phyloP scores from a whole-genome alignment of 1,140 invertebrate genomes.

The Brachionus koreanus region DNA sequence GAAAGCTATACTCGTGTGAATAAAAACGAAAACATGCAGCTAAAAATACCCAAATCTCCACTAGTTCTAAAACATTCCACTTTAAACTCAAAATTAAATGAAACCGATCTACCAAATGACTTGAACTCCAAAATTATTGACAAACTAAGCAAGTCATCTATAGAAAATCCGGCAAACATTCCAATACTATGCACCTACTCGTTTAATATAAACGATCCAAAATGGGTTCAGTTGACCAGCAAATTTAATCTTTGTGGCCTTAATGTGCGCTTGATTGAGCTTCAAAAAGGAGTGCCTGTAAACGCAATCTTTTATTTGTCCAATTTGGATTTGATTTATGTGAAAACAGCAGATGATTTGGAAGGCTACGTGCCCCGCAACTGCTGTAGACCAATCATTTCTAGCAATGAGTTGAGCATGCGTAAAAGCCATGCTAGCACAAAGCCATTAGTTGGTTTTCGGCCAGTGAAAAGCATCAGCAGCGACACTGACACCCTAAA shows the following conservation, averaged over 20 bases:
- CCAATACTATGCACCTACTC: conserved; percentile 11
- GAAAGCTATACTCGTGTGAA: conserved; percentile 15
- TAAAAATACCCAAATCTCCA: conserved; percentile 6
- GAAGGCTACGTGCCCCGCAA: conserved; percentile 39
- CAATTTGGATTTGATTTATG: conserved; percentile 35
- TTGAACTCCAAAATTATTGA: not conserved
- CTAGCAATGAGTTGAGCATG: not conserved
- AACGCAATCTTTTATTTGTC: conserved; percentile 32
- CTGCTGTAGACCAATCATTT: conserved; percentile 9
- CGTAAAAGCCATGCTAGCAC: not conserved
- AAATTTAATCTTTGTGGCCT: not conserved
- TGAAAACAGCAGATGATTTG: conserved; percentile 30
- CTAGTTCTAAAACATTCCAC: conserved; percentile 32
- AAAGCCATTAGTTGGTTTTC: not conserved
- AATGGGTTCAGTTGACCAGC: conserved; percentile 9
- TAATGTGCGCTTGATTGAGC: conserved; percentile 31
- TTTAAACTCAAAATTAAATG: not conserved
- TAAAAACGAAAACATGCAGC: not conserved
- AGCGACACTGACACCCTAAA: conserved; percentile 28
- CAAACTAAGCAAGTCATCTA: conserved; percentile 21
- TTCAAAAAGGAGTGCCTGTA: conserved; percentile 27
- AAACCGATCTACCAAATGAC: not conserved
- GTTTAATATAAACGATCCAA: conserved; percentile 21
- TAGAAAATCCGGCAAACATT: conserved; percentile 29
- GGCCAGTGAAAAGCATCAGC: not conserved